Percentiles rank a stretch among this genome's conserved stretches.
phyloP scores from a whole-genome alignment of 2,113 vertebrate genomes.

The Melanerpes formicivorus region DNA sequence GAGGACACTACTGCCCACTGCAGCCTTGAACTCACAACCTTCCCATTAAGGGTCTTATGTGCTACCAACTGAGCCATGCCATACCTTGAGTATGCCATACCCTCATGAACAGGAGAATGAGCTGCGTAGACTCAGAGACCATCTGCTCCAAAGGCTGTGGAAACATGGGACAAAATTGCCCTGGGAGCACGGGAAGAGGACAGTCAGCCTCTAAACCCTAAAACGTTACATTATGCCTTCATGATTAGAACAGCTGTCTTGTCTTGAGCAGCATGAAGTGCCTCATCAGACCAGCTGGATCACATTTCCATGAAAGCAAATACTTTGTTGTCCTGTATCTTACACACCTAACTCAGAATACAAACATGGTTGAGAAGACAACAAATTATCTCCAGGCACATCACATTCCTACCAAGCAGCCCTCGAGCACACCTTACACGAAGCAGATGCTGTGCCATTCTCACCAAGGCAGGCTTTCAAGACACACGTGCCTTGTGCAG shows the following conservation, averaged over 20 bases:
- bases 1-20: no score
- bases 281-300: not conserved
- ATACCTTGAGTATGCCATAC: no score
- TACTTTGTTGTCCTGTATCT: not conserved
- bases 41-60: no score
- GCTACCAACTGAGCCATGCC: no score
- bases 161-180: not conserved
- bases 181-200: not conserved
- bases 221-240: not conserved
- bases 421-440: not conserved
- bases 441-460: not conserved
- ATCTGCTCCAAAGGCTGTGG: not conserved
- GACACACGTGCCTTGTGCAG: not conserved
- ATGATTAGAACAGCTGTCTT: not conserved
- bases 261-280: not conserved
- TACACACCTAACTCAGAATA: not conserved
- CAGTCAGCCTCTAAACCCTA: not conserved
- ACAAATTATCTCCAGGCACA: not conserved
- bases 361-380: not conserved
- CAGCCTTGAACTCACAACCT: no score
- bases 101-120: not conserved
- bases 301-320: not conserved
- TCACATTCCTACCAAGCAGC: not conserved
- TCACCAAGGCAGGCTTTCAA: not conserved
- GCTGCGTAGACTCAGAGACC: not conserved